Conservation (phyloP, 2,113 vertebrate genomes). For the Sporophila hypoxantha region DNA sequence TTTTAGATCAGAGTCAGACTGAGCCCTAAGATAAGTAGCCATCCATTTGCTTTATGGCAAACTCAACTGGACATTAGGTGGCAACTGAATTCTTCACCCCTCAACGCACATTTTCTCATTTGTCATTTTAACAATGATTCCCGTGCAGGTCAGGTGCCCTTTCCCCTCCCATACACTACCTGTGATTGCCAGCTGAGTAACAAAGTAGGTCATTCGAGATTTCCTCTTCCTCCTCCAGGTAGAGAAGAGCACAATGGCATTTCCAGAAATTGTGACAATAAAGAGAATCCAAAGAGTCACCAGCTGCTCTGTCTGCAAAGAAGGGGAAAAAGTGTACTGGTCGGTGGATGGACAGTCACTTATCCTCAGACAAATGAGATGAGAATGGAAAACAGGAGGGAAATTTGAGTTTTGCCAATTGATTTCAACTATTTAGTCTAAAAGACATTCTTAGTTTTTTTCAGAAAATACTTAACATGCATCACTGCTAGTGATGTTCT, state of each 20-base stretch:
- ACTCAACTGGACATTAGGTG: not conserved
- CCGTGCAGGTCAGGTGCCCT: not conserved
- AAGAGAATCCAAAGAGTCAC: constrained; percentile 76
- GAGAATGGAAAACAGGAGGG: not conserved
- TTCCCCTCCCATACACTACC: constrained; percentile 35
- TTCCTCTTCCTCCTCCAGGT: constrained; percentile 70
- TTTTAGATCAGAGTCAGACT: not conserved
- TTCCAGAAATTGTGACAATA: constrained; percentile 67
- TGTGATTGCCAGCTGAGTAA: constrained; percentile 73
- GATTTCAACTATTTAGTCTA: not conserved
- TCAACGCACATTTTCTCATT: not conserved
- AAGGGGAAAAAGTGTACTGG: not conserved
- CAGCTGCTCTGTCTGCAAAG: constrained; percentile 71
- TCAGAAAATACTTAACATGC: not conserved
- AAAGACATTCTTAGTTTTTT: not conserved
- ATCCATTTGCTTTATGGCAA: not conserved
- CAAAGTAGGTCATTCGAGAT: constrained; percentile 76
- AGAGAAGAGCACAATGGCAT: constrained; percentile 66
- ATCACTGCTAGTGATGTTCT: not conserved
- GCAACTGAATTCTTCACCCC: not conserved
- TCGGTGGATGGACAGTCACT: not conserved
- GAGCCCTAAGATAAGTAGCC: not conserved
- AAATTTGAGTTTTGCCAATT: not conserved
- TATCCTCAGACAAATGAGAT: not conserved
- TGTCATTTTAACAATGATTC: not conserved